Percentiles rank a stretch among this genome's conserved stretches.
These are phyloP conservation scores for Caenorhabditis remanei DNA, from an alignment of 1,140 invertebrate species.

Conservation along the genomic window DNA sequence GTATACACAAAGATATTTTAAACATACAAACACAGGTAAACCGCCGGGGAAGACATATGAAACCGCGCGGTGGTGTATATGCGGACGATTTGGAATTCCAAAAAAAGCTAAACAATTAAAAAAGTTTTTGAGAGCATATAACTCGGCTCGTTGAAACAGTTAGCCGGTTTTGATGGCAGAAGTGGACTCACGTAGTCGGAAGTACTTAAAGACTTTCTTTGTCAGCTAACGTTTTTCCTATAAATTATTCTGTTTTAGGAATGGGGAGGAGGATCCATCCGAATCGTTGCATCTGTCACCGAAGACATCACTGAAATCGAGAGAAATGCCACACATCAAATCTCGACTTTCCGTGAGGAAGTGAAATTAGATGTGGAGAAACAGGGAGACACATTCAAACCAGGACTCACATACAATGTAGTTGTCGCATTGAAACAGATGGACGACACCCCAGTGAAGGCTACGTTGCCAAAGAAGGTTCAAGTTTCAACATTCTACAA, in stretches of 20 bases:
- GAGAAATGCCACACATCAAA: constrained; percentile 81
- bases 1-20: too few relatives aligned
- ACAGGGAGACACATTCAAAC: constrained; percentile 88
- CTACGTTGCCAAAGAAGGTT: constrained; percentile 73
- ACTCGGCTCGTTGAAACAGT: too few relatives aligned
- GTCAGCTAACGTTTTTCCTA: too few relatives aligned
- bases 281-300: constrained; percentile 81
- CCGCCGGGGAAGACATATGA: too few relatives aligned
- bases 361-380: constrained; percentile 88
- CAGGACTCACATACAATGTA: constrained; percentile 86
- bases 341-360: constrained; percentile 83
- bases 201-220: too few relatives aligned
- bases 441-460: constrained; percentile 76
- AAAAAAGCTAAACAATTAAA: too few relatives aligned
- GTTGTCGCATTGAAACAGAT: constrained; percentile 81
- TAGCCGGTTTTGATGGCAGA: too few relatives aligned
- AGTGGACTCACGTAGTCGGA: too few relatives aligned
- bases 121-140: too few relatives aligned
- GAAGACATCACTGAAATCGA: constrained; percentile 82
- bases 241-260: constrained; percentile 74
- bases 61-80: too few relatives aligned
- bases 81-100: too few relatives aligned
- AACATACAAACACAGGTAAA: too few relatives aligned
- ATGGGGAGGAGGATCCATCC: constrained; percentile 79
- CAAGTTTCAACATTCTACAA: constrained; percentile 77